Base-by-base conservation (phyloP, 2,113 vertebrate genomes). In the Thryonomys swinderianus region DNA sequence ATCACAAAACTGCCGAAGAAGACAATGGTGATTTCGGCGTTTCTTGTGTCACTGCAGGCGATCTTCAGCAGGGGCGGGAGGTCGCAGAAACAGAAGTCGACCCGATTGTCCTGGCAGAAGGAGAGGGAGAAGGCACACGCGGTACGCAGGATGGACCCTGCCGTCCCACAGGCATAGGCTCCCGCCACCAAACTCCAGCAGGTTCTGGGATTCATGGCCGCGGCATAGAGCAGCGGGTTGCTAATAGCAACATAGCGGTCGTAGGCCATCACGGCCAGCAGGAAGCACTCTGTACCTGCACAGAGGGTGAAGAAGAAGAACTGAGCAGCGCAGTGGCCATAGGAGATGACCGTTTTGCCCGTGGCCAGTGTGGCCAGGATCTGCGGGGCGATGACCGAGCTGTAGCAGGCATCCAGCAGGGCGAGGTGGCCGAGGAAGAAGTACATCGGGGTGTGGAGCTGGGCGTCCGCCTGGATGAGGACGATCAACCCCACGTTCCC, bases 1-100 rank as follows among this genome's bases (percentile, higher is more conserved):
- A 97, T 92, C n/a, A 97, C 86, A 59, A 98, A 74, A 69, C 84
- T 95, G 67, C 97, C 79, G 0, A 80, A 94, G 48, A 89, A 69
- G 45, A 97, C 12, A 74, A 96, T 91, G 81, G 89, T 7, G n/a
- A 93, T 92, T 57, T 97, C 88, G 0, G 3, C 32, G 5, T 45
- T 90, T 66, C 18, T 66, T 30, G 97, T 97, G 48, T 96, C 91
- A 69, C 74, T 91, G 66, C 97, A 98, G 25, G 96, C 20, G 0
- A 98, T 96, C 45, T 95, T 96, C 13, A 97, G 84, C 30, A 98
- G 85, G 7, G 97, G 96, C 1, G 92, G 96, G 27, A 98, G 89
- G 69, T 98, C 98, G 90, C 97, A 98, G 90, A 97, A 97, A 81
- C 96, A 97, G 84, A 97, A 96, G 80, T 98, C 73, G 53, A 98